phyloP scores from a whole-genome alignment of 2,797 vertebrate species.

The Paramormyrops hopkinsi region DNA sequence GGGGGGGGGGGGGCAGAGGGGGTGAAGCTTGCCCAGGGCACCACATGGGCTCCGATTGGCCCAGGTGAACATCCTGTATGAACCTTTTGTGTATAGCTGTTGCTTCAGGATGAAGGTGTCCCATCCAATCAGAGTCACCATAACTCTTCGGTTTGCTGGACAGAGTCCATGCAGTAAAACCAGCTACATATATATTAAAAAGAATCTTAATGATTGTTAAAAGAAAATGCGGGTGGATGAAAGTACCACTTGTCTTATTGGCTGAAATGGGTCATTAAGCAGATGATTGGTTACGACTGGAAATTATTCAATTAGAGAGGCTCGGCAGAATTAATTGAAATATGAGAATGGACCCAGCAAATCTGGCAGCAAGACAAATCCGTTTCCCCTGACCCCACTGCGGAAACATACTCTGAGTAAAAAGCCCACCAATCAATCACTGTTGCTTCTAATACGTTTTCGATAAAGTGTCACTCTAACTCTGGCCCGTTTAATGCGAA shows the following conservation, averaged over 20 bases:
- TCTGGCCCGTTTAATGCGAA: neutral
- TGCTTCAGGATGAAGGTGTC: neutral
- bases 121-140: neutral
- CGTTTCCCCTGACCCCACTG: slow-evolving; percentile 19
- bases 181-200: neutral
- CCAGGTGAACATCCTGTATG: neutral
- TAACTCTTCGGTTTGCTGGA: neutral
- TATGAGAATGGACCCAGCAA: slow-evolving; percentile 11
- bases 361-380: slow-evolving; percentile 24
- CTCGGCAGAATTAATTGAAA: slow-evolving; percentile 30
- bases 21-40: neutral
- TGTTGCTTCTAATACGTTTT: slow-evolving; percentile 25
- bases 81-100: neutral
- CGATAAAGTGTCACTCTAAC: slow-evolving; percentile 12
- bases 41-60: neutral
- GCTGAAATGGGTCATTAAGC: slow-evolving; percentile 22
- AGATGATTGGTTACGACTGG: slow-evolving; percentile 24
- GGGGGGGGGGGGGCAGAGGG: neutral
- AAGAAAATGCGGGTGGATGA: neutral
- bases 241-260: neutral
- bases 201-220: neutral
- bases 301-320: slow-evolving; percentile 29
- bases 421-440: slow-evolving; percentile 22
- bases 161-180: neutral
- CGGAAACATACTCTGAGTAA: slow-evolving; percentile 10